Conservation (phyloP, 2,888 invertebrate genomes). For the Aleiodes alternator region DNA sequence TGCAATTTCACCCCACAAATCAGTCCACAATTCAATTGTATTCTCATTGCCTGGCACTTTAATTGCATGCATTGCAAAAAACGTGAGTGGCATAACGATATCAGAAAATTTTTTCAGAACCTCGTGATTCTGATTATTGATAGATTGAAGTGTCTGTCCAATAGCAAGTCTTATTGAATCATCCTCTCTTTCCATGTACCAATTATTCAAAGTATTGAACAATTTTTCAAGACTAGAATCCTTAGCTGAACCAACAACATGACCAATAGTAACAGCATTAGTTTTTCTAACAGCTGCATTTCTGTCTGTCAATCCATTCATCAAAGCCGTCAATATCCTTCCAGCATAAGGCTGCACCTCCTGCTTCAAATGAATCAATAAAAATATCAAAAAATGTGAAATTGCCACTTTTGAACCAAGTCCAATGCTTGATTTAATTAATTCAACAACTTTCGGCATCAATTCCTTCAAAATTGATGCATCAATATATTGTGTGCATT, state of each 20-base stretch:
- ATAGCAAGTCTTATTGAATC: slow-evolving; percentile 85
- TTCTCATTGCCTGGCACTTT: slow-evolving; percentile 80
- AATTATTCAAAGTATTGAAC: slow-evolving; percentile 79
- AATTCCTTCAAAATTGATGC: slow-evolving; percentile 86
- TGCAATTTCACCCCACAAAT: slow-evolving; percentile 92
- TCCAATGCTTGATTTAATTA: slow-evolving; percentile 87
- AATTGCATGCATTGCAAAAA: slow-evolving; percentile 93
- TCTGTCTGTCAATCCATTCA: slow-evolving; percentile 89
- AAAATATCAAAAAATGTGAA: slow-evolving; percentile 86
- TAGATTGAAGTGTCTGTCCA: slow-evolving; percentile 86
- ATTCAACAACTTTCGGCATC: slow-evolving; percentile 87
- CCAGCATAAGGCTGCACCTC: slow-evolving; percentile 80
- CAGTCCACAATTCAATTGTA: slow-evolving; percentile 87
- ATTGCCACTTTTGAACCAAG: slow-evolving; percentile 90
- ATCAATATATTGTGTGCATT: slow-evolving; percentile 86
- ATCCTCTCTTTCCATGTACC: slow-evolving; percentile 85
- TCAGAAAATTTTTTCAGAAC: slow-evolving; percentile 86
- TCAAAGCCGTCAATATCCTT: slow-evolving; percentile 81
- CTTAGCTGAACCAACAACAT: slow-evolving; percentile 89
- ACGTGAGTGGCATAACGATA: slow-evolving; percentile 87
- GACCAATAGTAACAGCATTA: slow-evolving; percentile 89
- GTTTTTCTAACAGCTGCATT: slow-evolving; percentile 90
- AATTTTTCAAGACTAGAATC: slow-evolving; percentile 83
- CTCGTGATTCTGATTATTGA: slow-evolving; percentile 89
- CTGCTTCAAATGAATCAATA: slow-evolving; percentile 76